Evolutionary conservation across 2,797 vertebrate species (phyloP).

Genomic region (Bucorvus abyssinicus): DNA sequence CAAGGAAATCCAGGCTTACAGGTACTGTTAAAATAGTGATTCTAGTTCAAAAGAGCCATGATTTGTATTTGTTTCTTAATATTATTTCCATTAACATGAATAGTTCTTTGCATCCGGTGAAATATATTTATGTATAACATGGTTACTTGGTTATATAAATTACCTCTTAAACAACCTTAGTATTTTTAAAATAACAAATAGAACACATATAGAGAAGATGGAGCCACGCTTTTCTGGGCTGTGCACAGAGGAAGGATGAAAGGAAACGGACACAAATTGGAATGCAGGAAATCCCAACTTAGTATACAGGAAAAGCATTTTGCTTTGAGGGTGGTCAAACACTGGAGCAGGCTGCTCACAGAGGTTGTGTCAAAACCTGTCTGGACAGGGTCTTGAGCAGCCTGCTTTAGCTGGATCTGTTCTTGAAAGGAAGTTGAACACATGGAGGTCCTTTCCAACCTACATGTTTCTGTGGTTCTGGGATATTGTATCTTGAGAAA

Average conservation of each 20-base stretch:
- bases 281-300: neutral
- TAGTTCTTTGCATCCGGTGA: neutral
- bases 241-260: neutral
- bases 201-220: neutral
- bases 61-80: neutral
- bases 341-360: neutral
- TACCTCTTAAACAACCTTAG: neutral
- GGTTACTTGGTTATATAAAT: neutral
- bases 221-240: neutral
- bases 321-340: neutral
- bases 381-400: neutral
- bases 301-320: neutral
- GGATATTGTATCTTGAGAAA: neutral
- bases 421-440: neutral
- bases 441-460: neutral
- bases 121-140: neutral
- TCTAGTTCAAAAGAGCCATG: neutral
- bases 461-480: neutral
- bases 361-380: neutral
- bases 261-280: neutral
- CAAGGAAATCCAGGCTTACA: conserved; percentile 81
- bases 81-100: neutral
- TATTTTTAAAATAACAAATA: neutral
- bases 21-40: conserved; percentile 72
- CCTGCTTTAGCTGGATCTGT: neutral